Conservation (phyloP, 2,797 vertebrate genomes). For the Natrix natrix region DNA sequence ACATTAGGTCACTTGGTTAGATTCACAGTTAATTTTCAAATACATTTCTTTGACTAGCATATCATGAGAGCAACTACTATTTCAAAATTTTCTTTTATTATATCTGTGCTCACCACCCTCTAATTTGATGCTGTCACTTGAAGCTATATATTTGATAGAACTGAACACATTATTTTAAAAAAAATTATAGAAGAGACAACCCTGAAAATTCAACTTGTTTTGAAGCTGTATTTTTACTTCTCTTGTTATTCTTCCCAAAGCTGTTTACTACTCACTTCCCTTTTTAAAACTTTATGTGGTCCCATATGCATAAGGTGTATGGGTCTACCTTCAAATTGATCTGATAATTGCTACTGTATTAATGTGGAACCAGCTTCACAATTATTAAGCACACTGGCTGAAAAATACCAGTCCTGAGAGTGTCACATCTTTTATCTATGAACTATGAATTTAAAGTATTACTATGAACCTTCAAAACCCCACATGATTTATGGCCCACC, state of each 20-base stretch:
- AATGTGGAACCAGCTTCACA: not conserved
- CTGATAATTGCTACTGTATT: not conserved
- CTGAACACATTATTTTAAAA: not conserved
- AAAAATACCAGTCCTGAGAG: not conserved
- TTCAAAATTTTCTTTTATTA: conserved; percentile 3
- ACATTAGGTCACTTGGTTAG: conserved; percentile 6
- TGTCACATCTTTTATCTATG: not conserved
- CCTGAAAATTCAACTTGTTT: not conserved
- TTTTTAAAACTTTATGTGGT: not conserved
- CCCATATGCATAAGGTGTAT: not conserved
- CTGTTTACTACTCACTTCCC: not conserved
- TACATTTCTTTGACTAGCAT: not conserved
- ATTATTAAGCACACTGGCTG: not conserved
- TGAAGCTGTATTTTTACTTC: not conserved
- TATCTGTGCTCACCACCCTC: not conserved
- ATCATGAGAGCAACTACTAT: not conserved
- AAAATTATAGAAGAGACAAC: not conserved
- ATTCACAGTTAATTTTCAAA: conserved; percentile 14
- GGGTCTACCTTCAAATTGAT: not conserved
- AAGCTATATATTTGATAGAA: not conserved
- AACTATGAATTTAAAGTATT: not conserved
- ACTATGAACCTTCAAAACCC: not conserved
- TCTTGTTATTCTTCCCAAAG: not conserved
- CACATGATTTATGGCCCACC: not conserved
- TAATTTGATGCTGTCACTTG: not conserved